Base-by-base conservation (phyloP, 1,140 invertebrate genomes). In the Pararge aegeria region DNA sequence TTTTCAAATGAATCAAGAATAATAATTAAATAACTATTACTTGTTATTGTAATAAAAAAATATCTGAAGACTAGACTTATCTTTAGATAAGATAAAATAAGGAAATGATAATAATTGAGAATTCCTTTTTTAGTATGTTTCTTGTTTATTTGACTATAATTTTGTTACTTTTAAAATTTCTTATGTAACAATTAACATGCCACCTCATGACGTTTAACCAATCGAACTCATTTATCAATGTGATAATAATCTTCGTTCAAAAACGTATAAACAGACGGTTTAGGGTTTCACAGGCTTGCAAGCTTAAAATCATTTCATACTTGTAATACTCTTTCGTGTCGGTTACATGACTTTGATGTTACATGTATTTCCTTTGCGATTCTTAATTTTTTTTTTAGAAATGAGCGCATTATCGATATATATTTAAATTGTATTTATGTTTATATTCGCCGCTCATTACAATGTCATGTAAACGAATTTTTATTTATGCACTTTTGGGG, bases 371-470 rank as follows among this genome's bases (percentile, higher is more conserved):
- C 21, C 1, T 5, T 30, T n/a, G 37, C 34, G 2, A 1, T 38
- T n/a, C n/a, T 1, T 18, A 56, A 48, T 44, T 42, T 12, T 30
- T 34, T n/a, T 9, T 5, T 5, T 13, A 10, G 21, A 49, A 29
- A 49, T 49, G 46, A 49, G 46, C 46, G 21, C n/a, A 27, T 9
- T 27, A 15, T 49, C 34, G 37, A 48, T 57, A 57, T 62, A 42
- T 58, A 64, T 64, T 58, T 64, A 51, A 42, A 59, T 64, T 53
- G 62, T 66, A 59, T 69, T 24, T 61, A 55, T 63, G 57, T 55
- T 52, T 40, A n/a, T n/a, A 56, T 38, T 58, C 58, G 54, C 30
- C 60, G 64, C 64, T 67, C 66, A 64, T 66, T 73, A 52, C 51
- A 62, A 58, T 62, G 62, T 59, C 52, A 56, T 59, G 37, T 56